phyloP scores from a whole-genome alignment of 2,797 vertebrate genomes.

The Acrossocheilus wenchowensis region DNA sequence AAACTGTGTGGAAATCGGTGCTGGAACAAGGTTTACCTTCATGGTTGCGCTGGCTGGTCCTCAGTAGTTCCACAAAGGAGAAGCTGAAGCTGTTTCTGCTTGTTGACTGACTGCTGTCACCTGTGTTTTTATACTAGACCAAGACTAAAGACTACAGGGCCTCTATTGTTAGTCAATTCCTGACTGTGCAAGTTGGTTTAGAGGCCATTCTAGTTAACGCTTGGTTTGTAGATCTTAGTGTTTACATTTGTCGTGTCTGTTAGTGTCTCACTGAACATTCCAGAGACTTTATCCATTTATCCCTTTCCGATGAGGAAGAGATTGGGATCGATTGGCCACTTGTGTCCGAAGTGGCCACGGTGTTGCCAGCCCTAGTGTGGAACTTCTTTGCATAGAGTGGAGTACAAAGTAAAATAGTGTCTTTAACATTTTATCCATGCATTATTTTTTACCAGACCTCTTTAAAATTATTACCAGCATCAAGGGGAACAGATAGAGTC shows the following conservation, averaged over 20 bases:
- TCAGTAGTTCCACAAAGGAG: conserved; percentile 3
- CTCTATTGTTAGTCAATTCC: conserved; percentile 38
- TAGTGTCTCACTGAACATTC: too few species aligned
- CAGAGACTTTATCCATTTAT: background rate
- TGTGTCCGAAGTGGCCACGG: too few species aligned
- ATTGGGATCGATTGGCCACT: too few species aligned
- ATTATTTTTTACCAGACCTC: background rate
- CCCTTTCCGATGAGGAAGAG: too few species aligned
- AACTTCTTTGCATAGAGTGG: background rate
- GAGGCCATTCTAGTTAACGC: conserved; percentile 4
- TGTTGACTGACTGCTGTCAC: conserved; percentile 24
- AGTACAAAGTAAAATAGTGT: background rate
- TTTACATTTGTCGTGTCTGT: background rate
- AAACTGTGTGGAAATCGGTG: background rate
- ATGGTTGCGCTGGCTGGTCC: background rate
- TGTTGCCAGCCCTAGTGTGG: too few species aligned
- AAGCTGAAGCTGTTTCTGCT: conserved; percentile 16
- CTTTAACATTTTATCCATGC: background rate
- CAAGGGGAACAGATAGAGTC: background rate
- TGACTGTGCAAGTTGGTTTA: conserved; percentile 51
- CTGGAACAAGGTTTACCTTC: background rate
- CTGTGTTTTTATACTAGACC: conserved; percentile 26
- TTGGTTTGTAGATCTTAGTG: background rate
- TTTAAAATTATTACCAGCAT: background rate
- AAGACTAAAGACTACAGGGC: conserved; percentile 22